phyloP scores from a whole-genome alignment of 2,888 invertebrate genomes.

The Athetis lepigone region DNA sequence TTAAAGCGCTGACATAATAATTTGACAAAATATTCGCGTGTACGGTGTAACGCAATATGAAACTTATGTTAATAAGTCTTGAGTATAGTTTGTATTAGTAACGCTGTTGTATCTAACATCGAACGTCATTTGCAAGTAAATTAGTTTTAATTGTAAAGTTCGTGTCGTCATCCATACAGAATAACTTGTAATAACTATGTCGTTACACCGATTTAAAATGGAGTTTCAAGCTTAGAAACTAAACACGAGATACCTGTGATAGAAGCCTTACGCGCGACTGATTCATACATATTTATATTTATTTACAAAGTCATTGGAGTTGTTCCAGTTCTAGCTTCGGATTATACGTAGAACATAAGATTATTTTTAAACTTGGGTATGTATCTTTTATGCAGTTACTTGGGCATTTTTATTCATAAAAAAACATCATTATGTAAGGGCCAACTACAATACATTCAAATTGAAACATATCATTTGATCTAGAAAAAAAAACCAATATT shows the following conservation, averaged over 20 bases:
- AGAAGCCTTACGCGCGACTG: conserved; percentile 12
- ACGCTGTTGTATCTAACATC: no score
- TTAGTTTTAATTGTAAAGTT: not conserved
- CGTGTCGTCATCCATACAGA: not conserved
- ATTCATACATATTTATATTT: conserved; percentile 55
- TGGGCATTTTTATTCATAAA: not conserved
- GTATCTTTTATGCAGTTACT: conserved; percentile 18
- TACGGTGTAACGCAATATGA: no score
- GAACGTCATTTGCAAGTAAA: not conserved
- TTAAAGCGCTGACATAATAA: no score
- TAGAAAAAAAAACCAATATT: no score
- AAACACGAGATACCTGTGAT: conserved; percentile 15
- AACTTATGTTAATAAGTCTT: no score
- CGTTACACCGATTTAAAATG: not conserved
- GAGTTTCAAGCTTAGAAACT: not conserved
- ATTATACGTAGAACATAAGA: conserved; percentile 14
- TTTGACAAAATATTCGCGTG: no score
- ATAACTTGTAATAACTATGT: not conserved
- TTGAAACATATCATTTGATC: no score
- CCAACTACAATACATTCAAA: no score
- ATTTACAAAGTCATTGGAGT: conserved; percentile 39
- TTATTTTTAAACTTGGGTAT: conserved; percentile 20
- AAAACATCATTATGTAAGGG: no score
- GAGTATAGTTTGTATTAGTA: no score
- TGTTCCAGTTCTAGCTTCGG: conserved; percentile 3